phyloP scores from a whole-genome alignment of 2,888 invertebrate genomes.

The Nomada hirtipes region DNA sequence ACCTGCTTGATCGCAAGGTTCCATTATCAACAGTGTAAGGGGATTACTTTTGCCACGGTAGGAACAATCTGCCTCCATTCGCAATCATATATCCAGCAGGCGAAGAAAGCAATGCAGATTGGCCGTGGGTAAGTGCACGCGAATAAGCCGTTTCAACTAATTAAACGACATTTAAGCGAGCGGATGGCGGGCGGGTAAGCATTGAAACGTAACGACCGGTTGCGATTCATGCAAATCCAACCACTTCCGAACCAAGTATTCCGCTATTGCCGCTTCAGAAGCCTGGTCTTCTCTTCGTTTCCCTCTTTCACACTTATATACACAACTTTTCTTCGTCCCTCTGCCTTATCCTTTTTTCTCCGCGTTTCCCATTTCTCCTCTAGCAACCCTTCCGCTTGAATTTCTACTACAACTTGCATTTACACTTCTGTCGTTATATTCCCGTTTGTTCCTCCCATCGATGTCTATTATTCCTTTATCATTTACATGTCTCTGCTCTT shows the following conservation, averaged over 20 bases:
- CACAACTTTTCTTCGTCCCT: neutral
- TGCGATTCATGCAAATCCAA: constrained; percentile 75
- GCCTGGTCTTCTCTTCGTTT: constrained; percentile 11
- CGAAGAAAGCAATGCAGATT: constrained; percentile 39
- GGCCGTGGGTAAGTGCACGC: constrained; percentile 45
- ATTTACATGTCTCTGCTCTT: neutral
- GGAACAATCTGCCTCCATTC: constrained; percentile 12
- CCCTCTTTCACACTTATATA: neutral
- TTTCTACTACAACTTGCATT: neutral
- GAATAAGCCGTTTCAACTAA: constrained; percentile 67
- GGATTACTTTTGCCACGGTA: neutral
- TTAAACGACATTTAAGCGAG: constrained; percentile 72
- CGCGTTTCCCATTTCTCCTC: neutral
- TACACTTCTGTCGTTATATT: neutral
- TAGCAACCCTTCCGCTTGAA: constrained; percentile 1
- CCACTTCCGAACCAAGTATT: constrained; percentile 69
- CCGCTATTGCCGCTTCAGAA: constrained; percentile 31
- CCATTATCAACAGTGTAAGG: neutral
- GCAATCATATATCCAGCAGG: constrained; percentile 14
- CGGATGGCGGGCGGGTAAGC: constrained; percentile 62
- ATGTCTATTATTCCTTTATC: neutral
- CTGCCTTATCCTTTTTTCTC: neutral
- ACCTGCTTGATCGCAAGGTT: neutral
- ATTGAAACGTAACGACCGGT: constrained; percentile 74
- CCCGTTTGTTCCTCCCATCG: neutral